phyloP scores from a whole-genome alignment of 2,797 vertebrate species.

The Cottoperca gobio region DNA sequence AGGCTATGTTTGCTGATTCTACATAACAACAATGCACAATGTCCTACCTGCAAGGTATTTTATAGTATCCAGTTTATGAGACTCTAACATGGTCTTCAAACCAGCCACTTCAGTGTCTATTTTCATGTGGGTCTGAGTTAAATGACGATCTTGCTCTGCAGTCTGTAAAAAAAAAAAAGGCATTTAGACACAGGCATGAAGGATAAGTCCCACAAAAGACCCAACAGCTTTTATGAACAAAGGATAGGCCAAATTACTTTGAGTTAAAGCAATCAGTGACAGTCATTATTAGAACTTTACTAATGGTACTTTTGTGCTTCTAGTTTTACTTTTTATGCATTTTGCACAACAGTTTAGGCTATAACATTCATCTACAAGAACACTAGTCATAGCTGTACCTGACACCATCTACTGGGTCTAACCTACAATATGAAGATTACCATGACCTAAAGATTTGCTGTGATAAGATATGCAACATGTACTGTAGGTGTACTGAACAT shows the following conservation, averaged over 20 bases:
- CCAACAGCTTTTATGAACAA: background rate
- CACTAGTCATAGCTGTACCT: background rate
- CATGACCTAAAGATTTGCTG: background rate
- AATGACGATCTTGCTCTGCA: constrained; percentile 89
- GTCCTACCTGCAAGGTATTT: constrained; percentile 96
- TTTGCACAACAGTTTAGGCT: background rate
- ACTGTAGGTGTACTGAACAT: background rate
- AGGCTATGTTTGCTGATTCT: background rate
- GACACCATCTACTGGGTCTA: background rate
- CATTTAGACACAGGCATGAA: constrained; percentile 1
- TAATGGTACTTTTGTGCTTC: background rate
- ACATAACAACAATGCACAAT: background rate
- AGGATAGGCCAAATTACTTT: background rate
- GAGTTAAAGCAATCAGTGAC: constrained; percentile 1
- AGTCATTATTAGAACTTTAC: background rate
- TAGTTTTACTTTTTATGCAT: background rate
- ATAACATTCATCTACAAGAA: background rate
- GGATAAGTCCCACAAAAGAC: background rate
- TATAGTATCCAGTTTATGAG: constrained; percentile 97
- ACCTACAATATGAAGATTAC: background rate
- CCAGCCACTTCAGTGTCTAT: constrained; percentile 97
- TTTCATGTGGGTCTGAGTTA: constrained; percentile 94
- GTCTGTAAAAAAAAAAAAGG: constrained; percentile 79
- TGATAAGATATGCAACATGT: background rate
- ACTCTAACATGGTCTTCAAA: constrained; percentile 95